Evolutionary conservation across 2,113 vertebrate species (phyloP).

Genomic region (Ptilorrhoa leucosticta): DNA sequence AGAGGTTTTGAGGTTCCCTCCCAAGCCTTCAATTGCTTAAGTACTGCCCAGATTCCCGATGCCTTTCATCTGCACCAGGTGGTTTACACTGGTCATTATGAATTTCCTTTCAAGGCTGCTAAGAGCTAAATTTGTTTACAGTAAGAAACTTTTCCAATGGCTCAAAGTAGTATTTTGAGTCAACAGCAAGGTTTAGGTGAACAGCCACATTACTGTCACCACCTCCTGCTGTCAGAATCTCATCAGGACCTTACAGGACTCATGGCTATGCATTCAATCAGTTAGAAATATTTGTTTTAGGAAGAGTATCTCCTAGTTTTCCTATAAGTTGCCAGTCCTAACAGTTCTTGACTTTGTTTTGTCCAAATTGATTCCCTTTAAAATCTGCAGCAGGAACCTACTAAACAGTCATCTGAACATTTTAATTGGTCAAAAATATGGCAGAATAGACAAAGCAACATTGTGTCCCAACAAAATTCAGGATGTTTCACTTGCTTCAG

Average conservation of each 20-base stretch:
- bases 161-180: neutral
- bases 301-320: neutral
- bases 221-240: neutral
- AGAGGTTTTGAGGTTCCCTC: neutral
- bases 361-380: neutral
- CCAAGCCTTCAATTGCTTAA: neutral
- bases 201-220: neutral
- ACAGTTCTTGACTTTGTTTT: neutral
- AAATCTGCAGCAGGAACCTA: neutral
- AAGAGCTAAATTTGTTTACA: neutral
- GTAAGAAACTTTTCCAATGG: neutral
- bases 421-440: neutral
- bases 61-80: neutral
- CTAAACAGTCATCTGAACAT: neutral
- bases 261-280: neutral
- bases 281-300: neutral
- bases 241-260: neutral
- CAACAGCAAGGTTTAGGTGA: neutral
- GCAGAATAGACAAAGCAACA: neutral
- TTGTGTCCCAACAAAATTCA: neutral
- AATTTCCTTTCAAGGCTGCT: neutral
- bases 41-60: neutral
- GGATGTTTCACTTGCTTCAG: neutral
- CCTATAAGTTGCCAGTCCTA: neutral
- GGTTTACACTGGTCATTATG: neutral